Percentiles rank a stretch among this genome's conserved stretches.
These are phyloP conservation scores for Drosophila gaucha DNA, from an alignment of 2,888 invertebrate genomes.

Conservation along the genomic window DNA sequence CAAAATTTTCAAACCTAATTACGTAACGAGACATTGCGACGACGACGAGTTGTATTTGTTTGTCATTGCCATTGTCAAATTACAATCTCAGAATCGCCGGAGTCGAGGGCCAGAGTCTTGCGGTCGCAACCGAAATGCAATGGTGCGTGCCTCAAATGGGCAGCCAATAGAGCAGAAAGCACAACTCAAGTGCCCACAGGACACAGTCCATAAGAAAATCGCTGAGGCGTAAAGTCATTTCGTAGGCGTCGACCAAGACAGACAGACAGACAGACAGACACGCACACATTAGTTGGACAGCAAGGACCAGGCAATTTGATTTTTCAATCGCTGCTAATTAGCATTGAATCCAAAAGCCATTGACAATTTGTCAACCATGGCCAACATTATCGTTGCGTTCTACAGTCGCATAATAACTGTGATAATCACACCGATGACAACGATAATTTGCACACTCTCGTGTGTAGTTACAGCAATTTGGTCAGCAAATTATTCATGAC, in stretches of 20 bases:
- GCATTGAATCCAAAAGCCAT: conserved; percentile 47
- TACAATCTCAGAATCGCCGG: conserved; percentile 37
- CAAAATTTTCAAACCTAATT: conserved; percentile 77
- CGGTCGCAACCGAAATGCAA: conserved; percentile 67
- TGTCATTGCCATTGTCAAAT: conserved; percentile 49
- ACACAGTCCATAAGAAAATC: conserved; percentile 59
- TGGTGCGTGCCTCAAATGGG: conserved; percentile 68
- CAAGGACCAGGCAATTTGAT: conserved; percentile 61
- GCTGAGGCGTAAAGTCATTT: conserved; percentile 62
- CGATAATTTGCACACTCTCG: conserved; percentile 33
- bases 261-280: conserved; percentile 5
- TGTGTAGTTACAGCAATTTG: conserved; percentile 17
- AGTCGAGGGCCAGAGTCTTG: conserved; percentile 26
- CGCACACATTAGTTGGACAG: not conserved
- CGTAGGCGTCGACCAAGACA: conserved; percentile 57
- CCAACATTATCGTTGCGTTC: conserved; percentile 34
- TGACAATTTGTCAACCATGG: conserved; percentile 68
- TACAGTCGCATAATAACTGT: conserved; percentile 54
- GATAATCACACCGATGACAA: conserved; percentile 63
- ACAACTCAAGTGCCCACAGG: conserved; percentile 72
- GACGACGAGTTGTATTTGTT: conserved; percentile 53
- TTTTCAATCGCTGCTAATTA: conserved; percentile 80
- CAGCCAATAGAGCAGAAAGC: conserved; percentile 78
- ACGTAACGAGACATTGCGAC: conserved; percentile 42
- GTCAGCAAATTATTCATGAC: conserved; percentile 33